phyloP scores from a whole-genome alignment of 2,113 vertebrate genomes.

The Charina bottae region DNA sequence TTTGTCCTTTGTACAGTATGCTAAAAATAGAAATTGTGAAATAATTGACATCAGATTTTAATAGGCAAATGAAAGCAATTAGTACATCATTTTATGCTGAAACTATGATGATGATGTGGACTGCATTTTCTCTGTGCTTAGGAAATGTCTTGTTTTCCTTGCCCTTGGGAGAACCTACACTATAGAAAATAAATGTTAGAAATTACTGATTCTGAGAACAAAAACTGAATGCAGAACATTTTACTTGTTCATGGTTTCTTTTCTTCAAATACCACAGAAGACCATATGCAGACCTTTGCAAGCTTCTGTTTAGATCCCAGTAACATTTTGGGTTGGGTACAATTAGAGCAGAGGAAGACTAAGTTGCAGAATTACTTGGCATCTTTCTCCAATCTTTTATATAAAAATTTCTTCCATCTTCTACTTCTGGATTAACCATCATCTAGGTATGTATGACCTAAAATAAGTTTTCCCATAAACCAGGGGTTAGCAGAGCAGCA shows the following conservation, averaged over 20 bases:
- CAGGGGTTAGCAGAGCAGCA: not conserved
- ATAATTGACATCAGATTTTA: slow-evolving; percentile 6
- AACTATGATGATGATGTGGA: not conserved
- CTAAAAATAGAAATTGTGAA: slow-evolving; percentile 3
- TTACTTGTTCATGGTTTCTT: no score
- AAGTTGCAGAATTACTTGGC: not conserved
- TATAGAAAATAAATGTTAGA: not conserved
- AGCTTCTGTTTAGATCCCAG: not conserved
- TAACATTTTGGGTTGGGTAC: not conserved
- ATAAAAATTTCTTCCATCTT: not conserved
- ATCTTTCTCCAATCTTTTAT: not conserved
- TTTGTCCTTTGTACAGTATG: not conserved
- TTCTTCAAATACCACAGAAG: not conserved
- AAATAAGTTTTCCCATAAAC: not conserved
- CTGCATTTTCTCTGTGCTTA: not conserved
- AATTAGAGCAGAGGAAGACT: no score
- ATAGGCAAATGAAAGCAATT: not conserved
- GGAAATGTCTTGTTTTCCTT: not conserved
- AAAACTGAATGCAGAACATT: not conserved
- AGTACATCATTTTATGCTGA: not conserved
- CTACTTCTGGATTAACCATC: not conserved
- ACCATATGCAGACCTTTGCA: not conserved
- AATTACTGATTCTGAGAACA: not conserved
- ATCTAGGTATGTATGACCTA: not conserved
- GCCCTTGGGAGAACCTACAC: not conserved